phyloP scores from a whole-genome alignment of 1,140 invertebrate genomes.

The Cardiocondyla obscurior region DNA sequence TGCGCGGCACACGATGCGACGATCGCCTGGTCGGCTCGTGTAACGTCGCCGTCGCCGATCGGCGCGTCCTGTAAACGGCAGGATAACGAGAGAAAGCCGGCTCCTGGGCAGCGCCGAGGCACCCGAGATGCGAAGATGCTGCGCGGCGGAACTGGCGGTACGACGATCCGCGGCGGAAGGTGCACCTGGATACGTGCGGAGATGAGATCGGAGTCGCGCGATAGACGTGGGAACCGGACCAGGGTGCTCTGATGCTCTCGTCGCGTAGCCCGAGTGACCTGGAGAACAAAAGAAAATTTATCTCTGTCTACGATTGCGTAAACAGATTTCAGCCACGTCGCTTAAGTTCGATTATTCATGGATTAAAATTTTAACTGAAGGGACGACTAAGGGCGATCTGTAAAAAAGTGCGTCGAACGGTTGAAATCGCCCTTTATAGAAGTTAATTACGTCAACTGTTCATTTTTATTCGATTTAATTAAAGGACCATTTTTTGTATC shows the following conservation, averaged over 20 bases:
- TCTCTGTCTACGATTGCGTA: too few species aligned
- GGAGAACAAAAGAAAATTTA: background rate
- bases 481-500: background rate
- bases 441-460: background rate
- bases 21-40: constrained; percentile 15
- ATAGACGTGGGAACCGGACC: background rate
- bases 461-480: background rate
- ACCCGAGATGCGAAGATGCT: background rate
- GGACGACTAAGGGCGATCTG: background rate
- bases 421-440: background rate
- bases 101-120: background rate
- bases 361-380: background rate
- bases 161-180: background rate
- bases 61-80: background rate
- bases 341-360: too few species aligned
- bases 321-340: background rate
- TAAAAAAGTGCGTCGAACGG: background rate
- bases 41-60: constrained; percentile 35
- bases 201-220: background rate
- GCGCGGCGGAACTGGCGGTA: background rate
- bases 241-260: background rate
- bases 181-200: background rate
- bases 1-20: constrained; percentile 49
- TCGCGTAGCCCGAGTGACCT: background rate
- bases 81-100: constrained; percentile 17